Percentiles rank a stretch among this genome's conserved stretches.
These are phyloP conservation scores for Drymonia ruficornis DNA, from an alignment of 2,888 invertebrate genomes.

Conservation along the genomic window DNA sequence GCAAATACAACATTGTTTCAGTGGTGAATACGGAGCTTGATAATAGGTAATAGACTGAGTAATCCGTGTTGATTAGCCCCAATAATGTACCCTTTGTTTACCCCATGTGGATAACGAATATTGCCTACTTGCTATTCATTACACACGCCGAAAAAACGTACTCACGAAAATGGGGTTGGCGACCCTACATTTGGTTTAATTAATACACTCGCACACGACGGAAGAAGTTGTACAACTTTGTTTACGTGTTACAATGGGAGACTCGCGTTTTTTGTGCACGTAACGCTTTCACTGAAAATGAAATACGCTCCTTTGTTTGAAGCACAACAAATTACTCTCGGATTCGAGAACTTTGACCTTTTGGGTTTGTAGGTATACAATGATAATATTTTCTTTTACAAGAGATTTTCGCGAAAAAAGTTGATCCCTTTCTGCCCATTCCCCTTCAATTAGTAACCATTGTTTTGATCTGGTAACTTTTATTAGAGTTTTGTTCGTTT, in stretches of 20 bases:
- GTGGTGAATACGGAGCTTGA: not conserved
- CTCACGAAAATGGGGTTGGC: constrained; percentile 34
- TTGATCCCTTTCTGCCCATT: not conserved
- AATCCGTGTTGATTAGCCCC: constrained; percentile 28
- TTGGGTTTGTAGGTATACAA: not conserved
- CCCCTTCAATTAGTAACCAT: not conserved
- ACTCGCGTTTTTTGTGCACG: constrained; percentile 8
- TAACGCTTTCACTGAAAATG: constrained; percentile 4
- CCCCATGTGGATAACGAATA: constrained; percentile 46
- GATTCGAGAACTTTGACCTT: not conserved
- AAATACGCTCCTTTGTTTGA: constrained; percentile 7
- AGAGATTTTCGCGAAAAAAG: not conserved
- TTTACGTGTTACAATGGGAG: constrained; percentile 15
- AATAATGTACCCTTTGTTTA: constrained; percentile 50
- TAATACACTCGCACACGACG: constrained; percentile 11
- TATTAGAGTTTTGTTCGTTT: not conserved
- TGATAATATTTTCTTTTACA: not conserved
- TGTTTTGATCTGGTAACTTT: not conserved
- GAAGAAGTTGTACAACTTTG: constrained; percentile 17
- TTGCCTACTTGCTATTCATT: constrained; percentile 54
- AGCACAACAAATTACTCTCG: constrained; percentile 3
- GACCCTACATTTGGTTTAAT: constrained; percentile 24
- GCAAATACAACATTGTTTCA: too few species aligned
- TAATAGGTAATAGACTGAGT: not conserved
- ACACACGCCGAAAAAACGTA: constrained; percentile 11